Evolutionary conservation across 1,140 invertebrate species (phyloP).

Genomic region (Philopotamus ludificatus): DNA sequence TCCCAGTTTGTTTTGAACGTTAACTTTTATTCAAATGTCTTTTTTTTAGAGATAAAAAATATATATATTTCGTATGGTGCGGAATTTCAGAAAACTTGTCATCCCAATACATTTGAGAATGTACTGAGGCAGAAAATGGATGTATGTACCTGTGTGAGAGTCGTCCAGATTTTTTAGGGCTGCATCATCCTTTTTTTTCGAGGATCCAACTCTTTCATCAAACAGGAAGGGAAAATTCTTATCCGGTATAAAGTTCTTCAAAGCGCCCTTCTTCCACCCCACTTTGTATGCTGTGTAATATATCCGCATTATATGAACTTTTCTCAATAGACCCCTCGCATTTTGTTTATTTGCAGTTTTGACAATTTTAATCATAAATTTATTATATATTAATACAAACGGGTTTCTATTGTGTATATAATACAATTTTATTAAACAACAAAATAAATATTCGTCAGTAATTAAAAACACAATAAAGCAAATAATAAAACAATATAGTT

Average conservation of each 20-base stretch:
- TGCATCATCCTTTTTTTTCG: slow-evolving; percentile 13
- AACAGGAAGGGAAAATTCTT: slow-evolving; percentile 8
- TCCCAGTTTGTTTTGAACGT: no score
- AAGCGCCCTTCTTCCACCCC: neutral
- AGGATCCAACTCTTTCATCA: slow-evolving; percentile 10
- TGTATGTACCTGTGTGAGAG: neutral
- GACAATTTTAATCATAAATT: no score
- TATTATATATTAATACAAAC: no score
- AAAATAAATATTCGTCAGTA: no score
- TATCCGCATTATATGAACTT: neutral
- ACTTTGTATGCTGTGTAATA: neutral
- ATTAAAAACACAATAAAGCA: no score
- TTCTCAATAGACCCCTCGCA: neutral
- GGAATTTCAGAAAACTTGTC: neutral
- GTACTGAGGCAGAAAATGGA: slow-evolving; percentile 27
- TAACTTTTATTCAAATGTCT: no score
- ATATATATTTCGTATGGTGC: neutral
- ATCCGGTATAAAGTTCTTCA: neutral
- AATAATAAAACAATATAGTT: no score
- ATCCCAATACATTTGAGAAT: slow-evolving; percentile 14
- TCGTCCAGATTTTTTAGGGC: slow-evolving; percentile 11
- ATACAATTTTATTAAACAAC: no score
- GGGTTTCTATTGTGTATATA: no score
- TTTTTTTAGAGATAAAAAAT: no score
- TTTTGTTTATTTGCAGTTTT: neutral